Evolutionary conservation across 2,113 vertebrate genomes (phyloP), one percentile per base, ranked within the genome.

Genomic region (Podarcis muralis): DNA sequence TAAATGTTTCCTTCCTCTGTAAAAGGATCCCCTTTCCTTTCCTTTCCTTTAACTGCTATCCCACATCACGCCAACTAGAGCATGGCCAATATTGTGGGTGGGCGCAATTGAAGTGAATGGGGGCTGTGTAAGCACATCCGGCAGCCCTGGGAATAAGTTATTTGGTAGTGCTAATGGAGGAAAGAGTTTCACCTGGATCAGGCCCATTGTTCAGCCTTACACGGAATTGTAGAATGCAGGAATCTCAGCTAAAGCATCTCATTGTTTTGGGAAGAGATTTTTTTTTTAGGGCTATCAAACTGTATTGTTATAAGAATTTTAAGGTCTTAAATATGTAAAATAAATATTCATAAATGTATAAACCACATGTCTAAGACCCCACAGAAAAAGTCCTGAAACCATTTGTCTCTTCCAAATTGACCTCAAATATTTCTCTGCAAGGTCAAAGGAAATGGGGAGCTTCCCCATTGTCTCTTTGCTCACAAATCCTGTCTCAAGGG

Each of bases 191-290:
- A 80, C 22, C 12, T 69, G 32, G 27, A 66, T 76, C 32, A 20
- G 66, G 40, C 5, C 7, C 72, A 80, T 0, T 3, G 0, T 1
- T 2, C 16, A 35, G n/a, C 18, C 53, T 78, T 68, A 3, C 0
- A 16, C 65, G 79, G 9, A 35, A 32, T 3, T 32, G 59, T 53
- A 53, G 48, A 53, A 53, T 53, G 48, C 48, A 53, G 48, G 48
- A 53, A 53, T 53, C 9, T 53, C 48, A 53, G 9, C 48, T 53
- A 7, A 43, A 6, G 5, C 40, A 53, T 53, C 4, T 22, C 4
- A n/a, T 30, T 35, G 25, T 40, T 62, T 9, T 43, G 27, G 40
- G 1, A 62, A 81, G 53, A 5, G n/a, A 7, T 43, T n/a, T 4
- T 0, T 9, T 0, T 20, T 27, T 15, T 6, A 7, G 2, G 57